Percentiles rank a stretch among this genome's conserved stretches.
Evolutionary conservation across 2,888 invertebrate genomes (phyloP).

Genomic region (Lymantria monacha): DNA sequence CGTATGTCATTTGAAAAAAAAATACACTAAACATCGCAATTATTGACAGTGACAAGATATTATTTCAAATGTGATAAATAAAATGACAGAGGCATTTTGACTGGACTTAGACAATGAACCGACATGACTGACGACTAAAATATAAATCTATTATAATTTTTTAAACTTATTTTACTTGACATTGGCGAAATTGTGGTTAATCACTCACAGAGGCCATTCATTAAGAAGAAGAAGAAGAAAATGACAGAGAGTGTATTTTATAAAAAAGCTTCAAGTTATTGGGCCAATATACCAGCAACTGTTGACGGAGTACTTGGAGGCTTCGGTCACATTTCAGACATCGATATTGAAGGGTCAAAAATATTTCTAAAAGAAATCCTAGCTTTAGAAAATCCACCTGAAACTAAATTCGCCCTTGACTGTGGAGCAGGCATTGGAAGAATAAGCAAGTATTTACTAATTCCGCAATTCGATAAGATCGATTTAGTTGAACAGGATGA

Average conservation of each 20-base stretch:
- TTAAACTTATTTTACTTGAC: too few relatives aligned
- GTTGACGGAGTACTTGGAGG: constrained; percentile 97
- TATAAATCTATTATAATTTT: too few relatives aligned
- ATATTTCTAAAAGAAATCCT: constrained; percentile 85
- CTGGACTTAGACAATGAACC: too few relatives aligned
- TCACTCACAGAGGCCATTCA: too few relatives aligned
- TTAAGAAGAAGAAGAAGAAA: too few relatives aligned
- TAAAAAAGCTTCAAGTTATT: constrained; percentile 89
- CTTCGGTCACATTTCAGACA: constrained; percentile 91
- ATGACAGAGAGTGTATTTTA: constrained; percentile 81
- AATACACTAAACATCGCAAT: neutral
- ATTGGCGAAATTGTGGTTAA: too few relatives aligned
- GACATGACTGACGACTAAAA: too few relatives aligned
- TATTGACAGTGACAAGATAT: neutral
- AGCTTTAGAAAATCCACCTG: constrained; percentile 73
- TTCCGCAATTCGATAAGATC: constrained; percentile 89
- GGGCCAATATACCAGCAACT: constrained; percentile 93
- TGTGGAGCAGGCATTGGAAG: constrained; percentile 99
- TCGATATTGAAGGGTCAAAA: constrained; percentile 93
- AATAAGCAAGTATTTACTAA: constrained; percentile 91
- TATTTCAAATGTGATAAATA: constrained; percentile 3
- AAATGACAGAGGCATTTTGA: constrained; percentile 1
- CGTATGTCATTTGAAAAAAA: neutral
- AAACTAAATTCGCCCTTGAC: constrained; percentile 88
- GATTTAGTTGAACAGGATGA: constrained; percentile 96